Evolutionary conservation across 2,888 invertebrate species (phyloP), one percentile per base, ranked within the genome.

Genomic region (Keiferia lycopersicella): DNA sequence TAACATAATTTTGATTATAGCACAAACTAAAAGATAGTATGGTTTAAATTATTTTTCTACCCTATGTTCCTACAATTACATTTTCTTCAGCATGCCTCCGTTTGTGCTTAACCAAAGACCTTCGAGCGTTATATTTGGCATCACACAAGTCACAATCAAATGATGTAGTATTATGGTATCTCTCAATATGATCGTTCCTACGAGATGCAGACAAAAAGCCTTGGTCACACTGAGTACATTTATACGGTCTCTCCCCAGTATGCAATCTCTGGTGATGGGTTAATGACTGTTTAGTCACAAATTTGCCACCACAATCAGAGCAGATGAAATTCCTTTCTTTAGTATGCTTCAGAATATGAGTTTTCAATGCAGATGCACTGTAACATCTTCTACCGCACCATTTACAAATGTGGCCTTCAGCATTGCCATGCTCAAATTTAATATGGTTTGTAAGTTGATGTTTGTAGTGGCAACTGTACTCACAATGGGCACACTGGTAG

Each of bases 21-120:
- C 6, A 6, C 26, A 26, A 26, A 26, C 26, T 26, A 26, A 26
- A 2, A 26, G 3, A 26, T 6, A 26, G 26, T 26, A 26, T 2
- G 26, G 26, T 26, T 4, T 26, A 4, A 26, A 26, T 26, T 2
- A 6, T 26, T 34, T 34, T 34, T 8, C 34, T 34, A 34, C 3
- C 14, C 45, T 45, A 45, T 45, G 14, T 45, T n/a, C 16, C 45
- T 45, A 45, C n/a, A n/a, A 26, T n/a, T 14, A 34, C 11, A n/a
- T 34, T 16, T 56, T 34, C 56, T 1, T 6, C n/a, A 12, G 30
- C 93, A 61, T 66, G 66, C n/a, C 26, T 39, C 22, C 62, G 63
- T 26, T 38, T 64, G 26, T 66, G 66, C 38, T 64, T 64, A 6
- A 64, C 12, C 8, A 66, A 26, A 0, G 66, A 66, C 3, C 66